Evolutionary conservation across 53 echinoderm and acorn worm genomes (phyloP), one percentile per base, ranked within the genome.

Genomic region (Paracentrotus lividus): DNA sequence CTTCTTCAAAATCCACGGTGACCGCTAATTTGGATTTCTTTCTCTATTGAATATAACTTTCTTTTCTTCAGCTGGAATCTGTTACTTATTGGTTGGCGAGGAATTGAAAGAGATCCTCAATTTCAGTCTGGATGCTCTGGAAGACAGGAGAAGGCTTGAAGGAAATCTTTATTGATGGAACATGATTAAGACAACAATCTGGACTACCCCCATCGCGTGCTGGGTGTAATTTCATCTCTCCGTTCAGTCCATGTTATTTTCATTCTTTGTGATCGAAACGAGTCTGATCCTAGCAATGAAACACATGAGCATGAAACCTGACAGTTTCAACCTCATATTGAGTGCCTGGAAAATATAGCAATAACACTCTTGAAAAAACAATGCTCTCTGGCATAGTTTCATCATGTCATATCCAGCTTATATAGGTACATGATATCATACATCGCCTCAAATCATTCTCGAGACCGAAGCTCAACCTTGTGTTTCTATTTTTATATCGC

Each of bases 161-260:
- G 54, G 33, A 27, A 54, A 54, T 54, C 56, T 29, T 56, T 86
- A 86, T 86, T 86, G 86, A 86, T 14, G 86, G 55, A 86, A 86
- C 86, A 86, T 86, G 86, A 56, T 54, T 34, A 56, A 86, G 86
- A 86, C 86, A 86, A 86, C 56, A 86, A 56, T 55, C 54, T 52
- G 86, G 54, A 86, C 56, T 86, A 53, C 53, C 54, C 86, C n/a
- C 1, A 16, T 56, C 86, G 42, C 33, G 34, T 10, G 8, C 34
- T 32, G 86, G 86, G 16, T 86, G 86, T 86, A 86, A 86, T 86
- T 86, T 56, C 53, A 86, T 54, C 86, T 16, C 45, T 8, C 47
- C 45, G 44, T 43, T 78, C 45, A 69, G 45, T 78, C 43, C n/a
- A 78, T 43, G 45, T 78, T 78, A 78, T 78, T 78, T 78, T 18